Conservation (phyloP, 2,888 invertebrate genomes). For the Andrena marginata region DNA sequence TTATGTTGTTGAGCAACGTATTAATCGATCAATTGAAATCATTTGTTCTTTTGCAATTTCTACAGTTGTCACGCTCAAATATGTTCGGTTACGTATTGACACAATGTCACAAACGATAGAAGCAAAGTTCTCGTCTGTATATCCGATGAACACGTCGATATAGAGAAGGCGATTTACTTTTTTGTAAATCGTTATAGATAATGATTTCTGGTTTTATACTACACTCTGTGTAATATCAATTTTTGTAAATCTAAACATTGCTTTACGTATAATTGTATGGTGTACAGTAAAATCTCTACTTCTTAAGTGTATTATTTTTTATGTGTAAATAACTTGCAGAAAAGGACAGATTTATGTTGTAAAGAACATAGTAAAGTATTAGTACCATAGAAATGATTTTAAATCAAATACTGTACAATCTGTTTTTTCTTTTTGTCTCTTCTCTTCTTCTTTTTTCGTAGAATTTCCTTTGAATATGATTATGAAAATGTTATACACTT, state of each 20-base stretch:
- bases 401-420: slow-evolving; percentile 36
- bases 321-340: slow-evolving; percentile 56
- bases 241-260: slow-evolving; percentile 52
- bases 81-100: slow-evolving; percentile 40
- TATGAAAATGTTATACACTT: slow-evolving; percentile 7
- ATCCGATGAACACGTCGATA: slow-evolving; percentile 28
- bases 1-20: slow-evolving; percentile 31
- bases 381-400: slow-evolving; percentile 28
- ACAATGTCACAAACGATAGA: slow-evolving; percentile 34
- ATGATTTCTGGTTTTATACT: slow-evolving; percentile 43
- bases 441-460: slow-evolving; percentile 3
- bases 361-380: slow-evolving; percentile 41
- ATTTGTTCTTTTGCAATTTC: slow-evolving; percentile 23
- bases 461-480: slow-evolving; percentile 26
- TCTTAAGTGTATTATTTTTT: slow-evolving; percentile 57
- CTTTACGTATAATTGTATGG: slow-evolving; percentile 55
- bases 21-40: slow-evolving; percentile 31
- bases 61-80: slow-evolving; percentile 50
- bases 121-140: slow-evolving; percentile 37
- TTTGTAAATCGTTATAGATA: slow-evolving; percentile 34
- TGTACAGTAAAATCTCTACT: slow-evolving; percentile 55
- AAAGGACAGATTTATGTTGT: slow-evolving; percentile 46
- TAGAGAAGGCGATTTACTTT: slow-evolving; percentile 25
- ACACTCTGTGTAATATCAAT: slow-evolving; percentile 59
- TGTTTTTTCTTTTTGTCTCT: background rate